Base-by-base conservation (phyloP, 2,888 invertebrate species). In the Agrypnus murinus region DNA sequence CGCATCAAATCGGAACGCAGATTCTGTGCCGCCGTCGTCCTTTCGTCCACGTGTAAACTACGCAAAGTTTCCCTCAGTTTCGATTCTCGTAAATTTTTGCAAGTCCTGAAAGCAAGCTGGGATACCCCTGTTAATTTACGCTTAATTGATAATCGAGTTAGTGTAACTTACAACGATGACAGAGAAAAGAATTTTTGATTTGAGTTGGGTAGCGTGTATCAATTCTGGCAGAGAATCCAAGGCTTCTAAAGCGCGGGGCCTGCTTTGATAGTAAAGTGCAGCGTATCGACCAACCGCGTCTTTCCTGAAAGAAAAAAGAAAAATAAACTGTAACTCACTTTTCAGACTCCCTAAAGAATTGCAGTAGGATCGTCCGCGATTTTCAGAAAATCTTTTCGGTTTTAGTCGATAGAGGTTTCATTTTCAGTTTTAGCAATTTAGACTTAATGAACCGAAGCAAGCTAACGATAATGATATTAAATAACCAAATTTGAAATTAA, bases 181-280 rank as follows among this genome's bases (percentile, higher is more conserved):
- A 69, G 97, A 98, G 87, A 98, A 98, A 75, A 98, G 90, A 77
- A 98, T 95, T 89, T 98, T 98, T 80, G 93, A 92, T 87, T 98
- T 98, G 75, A 98, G 90, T 81, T 96, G 95, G 70, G 94, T 93
- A 10, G 95, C 94, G 76, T 95, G 93, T 65, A 91, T 89, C 66
- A 98, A 89, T 74, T 94, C 93, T 8, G 92, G 91, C 69, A 98
- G 87, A 32, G 91, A 90, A 78, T 95, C 93, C 71, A 98, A 87
- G 8, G 96, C 94, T 78, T 97, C 95, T 78, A 97, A 86, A 0
- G 95, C 93, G 79, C 96, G 94, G 68, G 94, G 92, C 66, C 97
- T 90, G 34, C 93, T 94, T 78, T 94, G 92, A 59, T 93, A 90
- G 87, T 97, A 98, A 70, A 98, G 90, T 72, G 92, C 90, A 36